Base-by-base conservation (phyloP, 2,888 invertebrate species). In the Acleris laterana region DNA sequence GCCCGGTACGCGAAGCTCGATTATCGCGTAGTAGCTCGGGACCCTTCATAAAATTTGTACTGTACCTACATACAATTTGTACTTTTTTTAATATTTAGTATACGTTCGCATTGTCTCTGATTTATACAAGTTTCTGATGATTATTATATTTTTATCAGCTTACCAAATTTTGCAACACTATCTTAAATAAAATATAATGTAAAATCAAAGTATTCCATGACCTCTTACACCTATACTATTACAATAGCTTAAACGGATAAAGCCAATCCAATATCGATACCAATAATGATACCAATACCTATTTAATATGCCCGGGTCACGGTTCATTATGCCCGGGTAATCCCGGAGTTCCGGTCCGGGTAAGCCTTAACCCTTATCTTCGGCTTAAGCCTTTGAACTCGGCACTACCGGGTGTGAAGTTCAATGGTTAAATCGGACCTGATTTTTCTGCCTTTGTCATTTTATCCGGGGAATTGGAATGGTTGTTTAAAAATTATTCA, bases 271-370 rank as follows among this genome's bases (percentile, higher is more conserved):
- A 59, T 60, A 19, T 20, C 51, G 20, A 48, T 49, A 52, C 28
- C 49, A 48, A 53, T 22, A 53, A 57, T 51, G 46, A 51, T 51
- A 48, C 51, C 55, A 42, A 58, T 61, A 44, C 58, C 61, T 64
- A 53, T 60, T 65, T 66, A 69, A 69, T 63, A 66, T 48, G 55
- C 51, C 53, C 32, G 60, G 69, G 59, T 28, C 65, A 55, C 62
- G 62, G 44, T 58, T 69, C 67, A 69, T 69, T 69, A 69, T 68
- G 17, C 44, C 53, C 63, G 52, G 69, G 63, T 38, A 38, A 63
- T 63, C 53, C 28, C 50, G 49, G 44, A 53, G 53, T 44, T 65
- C 60, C 60, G 55, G 49, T 19, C 49, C 19, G 64, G 50, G 50
- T 56, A 46, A 57, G 25, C 57, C 17, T 57, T 22, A 46, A 51